Evolutionary conservation across 2,113 vertebrate species (phyloP), one percentile per base, ranked within the genome.

Genomic region (Tinamus guttatus): DNA sequence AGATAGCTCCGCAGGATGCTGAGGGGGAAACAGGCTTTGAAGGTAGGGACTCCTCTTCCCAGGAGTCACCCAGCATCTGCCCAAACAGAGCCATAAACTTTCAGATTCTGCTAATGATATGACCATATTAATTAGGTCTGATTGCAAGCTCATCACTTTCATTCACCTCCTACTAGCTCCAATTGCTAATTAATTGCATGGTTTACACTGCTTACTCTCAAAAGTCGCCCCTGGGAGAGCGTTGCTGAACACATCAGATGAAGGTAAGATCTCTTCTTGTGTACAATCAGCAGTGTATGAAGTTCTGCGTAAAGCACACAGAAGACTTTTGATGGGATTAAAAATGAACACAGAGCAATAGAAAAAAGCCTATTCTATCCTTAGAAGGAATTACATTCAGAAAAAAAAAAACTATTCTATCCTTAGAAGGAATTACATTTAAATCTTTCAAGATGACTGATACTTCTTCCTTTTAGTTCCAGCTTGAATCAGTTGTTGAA

Each of bases 401-500:
- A 41, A 41, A 41, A 36, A 91, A 91, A 78, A 89, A 22, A 41
- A 41, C n/a, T n/a, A n/a, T n/a, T 83, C 63, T 70, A 16, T 88
- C 45, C 71, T 90, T 96, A 94, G 75, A 89, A 95, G 28, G 40
- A 67, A 93, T 94, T 96, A 82, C 15, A 85, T 80, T 79, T 93
- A 93, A 96, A 93, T 32, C 43, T 93, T 95, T 89, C 65, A 92
- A 76, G 52, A 87, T 0, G 4, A 89, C 65, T 67, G 69, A 58
- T 84, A 28, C 30, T 78, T 92, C 94, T 38, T 38, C 43, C 22
- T 92, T 94, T 92, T 85, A 93, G 75, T 43, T 90, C 32, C 67
- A 49, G 79, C 45, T 89, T 92, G 77, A 92, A 43, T 82, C 65
- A 93, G 40, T 13, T 92, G 82, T 78, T 96, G 85, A 94, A 94